Percentiles rank a stretch among this genome's conserved stretches.
These are phyloP conservation scores for Grammomys dolichurus DNA, from an alignment of 2,113 vertebrate species.

Conservation along the genomic window DNA sequence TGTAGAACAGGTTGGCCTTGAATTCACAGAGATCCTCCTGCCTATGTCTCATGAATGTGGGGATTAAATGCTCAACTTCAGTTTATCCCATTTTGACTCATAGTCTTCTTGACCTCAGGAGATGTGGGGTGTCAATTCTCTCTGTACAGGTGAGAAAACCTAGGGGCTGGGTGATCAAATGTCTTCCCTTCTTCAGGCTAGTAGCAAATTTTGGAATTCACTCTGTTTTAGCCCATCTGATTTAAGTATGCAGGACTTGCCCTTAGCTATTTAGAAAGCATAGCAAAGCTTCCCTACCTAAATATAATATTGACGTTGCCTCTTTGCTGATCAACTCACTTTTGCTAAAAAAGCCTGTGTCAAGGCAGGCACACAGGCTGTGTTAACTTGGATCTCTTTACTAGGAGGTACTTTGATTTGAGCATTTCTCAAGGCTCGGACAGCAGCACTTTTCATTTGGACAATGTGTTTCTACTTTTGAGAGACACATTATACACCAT, in stretches of 20 bases:
- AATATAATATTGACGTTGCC: constrained; percentile 14
- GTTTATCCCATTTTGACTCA: neutral
- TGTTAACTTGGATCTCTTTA: neutral
- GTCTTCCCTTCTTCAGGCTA: neutral
- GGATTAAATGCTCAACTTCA: neutral
- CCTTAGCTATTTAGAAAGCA: neutral
- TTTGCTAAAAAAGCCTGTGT: neutral
- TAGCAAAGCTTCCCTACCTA: neutral
- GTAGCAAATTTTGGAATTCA: constrained; percentile 44
- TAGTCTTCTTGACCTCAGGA: neutral
- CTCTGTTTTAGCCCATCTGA: neutral
- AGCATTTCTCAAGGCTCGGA: neutral
- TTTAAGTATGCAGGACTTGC: neutral
- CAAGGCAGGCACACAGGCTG: neutral
- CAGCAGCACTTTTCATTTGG: constrained; percentile 71
- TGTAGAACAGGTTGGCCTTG: neutral
- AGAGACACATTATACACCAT: constrained; percentile 62
- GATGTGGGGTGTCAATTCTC: neutral
- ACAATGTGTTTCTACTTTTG: constrained; percentile 53
- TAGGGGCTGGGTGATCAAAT: neutral
- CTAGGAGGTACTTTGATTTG: neutral
- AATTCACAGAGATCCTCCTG: neutral
- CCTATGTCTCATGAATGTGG: neutral
- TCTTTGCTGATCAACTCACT: neutral
- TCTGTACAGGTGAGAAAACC: constrained; percentile 28